These are phyloP conservation scores for Ceratosolen fusciceps DNA, from an alignment of 1,140 invertebrate genomes.

Conservation along the genomic window DNA sequence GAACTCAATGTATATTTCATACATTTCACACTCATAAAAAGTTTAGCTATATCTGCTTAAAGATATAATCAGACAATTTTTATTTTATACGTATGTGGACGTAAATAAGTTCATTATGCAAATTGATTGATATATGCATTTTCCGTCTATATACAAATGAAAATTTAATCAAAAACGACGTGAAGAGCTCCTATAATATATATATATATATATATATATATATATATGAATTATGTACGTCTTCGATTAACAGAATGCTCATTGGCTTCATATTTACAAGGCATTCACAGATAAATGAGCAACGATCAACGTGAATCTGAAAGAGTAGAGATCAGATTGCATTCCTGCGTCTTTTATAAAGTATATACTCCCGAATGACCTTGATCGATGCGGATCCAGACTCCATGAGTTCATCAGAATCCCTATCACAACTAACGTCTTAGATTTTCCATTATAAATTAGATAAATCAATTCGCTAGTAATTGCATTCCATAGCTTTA, in stretches of 20 bases:
- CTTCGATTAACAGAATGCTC: constrained; percentile 44
- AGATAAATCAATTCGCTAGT: constrained; percentile 34
- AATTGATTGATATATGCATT: constrained; percentile 41
- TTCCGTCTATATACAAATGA: constrained; percentile 42
- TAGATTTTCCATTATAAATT: constrained; percentile 15
- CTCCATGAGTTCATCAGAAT: constrained; percentile 11
- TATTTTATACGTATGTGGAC: constrained; percentile 40
- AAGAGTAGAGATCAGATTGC: constrained; percentile 49
- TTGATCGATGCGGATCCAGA: constrained; percentile 40
- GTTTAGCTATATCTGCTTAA: constrained; percentile 38
- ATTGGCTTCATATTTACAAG: constrained; percentile 47
- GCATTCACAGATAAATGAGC: constrained; percentile 48
- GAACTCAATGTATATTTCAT: constrained; percentile 30
- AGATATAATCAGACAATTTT: constrained; percentile 43
- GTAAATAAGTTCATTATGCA: constrained; percentile 45
- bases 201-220: too few species aligned
- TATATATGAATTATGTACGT: constrained; percentile 32
- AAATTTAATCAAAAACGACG: constrained; percentile 38
- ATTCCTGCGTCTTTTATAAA: constrained; percentile 45
- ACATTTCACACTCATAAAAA: constrained; percentile 35
- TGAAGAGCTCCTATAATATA: constrained; percentile 39
- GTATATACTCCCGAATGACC: constrained; percentile 38
- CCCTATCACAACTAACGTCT: constrained; percentile 40
- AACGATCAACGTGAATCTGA: constrained; percentile 49
- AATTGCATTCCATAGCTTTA: constrained; percentile 6